Base-by-base conservation (phyloP, 2,797 vertebrate species). In the Amblyopsis hoosieri region DNA sequence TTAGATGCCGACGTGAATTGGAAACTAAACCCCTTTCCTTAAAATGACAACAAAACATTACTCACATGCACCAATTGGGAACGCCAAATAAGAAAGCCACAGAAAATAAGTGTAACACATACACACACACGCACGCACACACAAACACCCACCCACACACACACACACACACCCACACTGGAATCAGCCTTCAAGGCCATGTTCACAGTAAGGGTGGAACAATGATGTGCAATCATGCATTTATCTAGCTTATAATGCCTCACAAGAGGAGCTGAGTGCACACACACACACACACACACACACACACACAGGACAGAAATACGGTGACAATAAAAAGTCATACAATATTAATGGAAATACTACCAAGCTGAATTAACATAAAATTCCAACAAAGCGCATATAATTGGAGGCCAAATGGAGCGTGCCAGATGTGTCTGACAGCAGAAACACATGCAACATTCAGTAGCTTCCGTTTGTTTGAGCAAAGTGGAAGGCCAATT, bases 121-220 rank as follows among this genome's bases (percentile, higher is more conserved):
- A 57, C 37, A 19, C 45, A 57, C 56, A 45, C 42, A 45, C 37
- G 12, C 55, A 17, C 9, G 56, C 45, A 63, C 48, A 14, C 64
- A 48, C 67, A 49, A 13, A 51, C 19, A 17, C 42, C 3, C 19
- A 15, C 17, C 23, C 15, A 54, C 52, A 54, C 52, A 54, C 17
- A 17, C 17, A 17, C 2, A 23, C 19, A 23, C 23, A 3, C 23
- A 23, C 23, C 23, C 23, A 55, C 52, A 47, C 59, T 12, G n/a
- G 23, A 45, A 59, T 17, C 23, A 15, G 19, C 42, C 11, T 17
- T 19, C 42, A 48, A 3, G 37, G 37, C 37, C 9, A 9, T 9
- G 37, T 8, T 42, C 37, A 42, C 37, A 8, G 7, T 42, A 42
- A 10, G 37, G 37, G 7, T 9, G 37, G 37, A 7, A 7, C 37